These are phyloP conservation scores for Styela clava DNA, from an alignment of 23 tunicate species.

Conservation along the genomic window DNA sequence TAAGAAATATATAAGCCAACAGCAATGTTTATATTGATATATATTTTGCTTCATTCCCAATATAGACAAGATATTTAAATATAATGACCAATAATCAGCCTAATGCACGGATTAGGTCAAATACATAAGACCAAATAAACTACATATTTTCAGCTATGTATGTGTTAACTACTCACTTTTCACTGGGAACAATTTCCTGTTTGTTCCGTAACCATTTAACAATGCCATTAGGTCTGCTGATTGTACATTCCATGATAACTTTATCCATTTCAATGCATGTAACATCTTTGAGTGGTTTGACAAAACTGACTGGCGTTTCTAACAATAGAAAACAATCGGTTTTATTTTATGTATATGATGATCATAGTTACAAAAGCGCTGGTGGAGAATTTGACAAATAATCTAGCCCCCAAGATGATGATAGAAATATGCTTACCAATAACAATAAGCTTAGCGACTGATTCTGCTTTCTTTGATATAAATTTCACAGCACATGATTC, in stretches of 20 bases:
- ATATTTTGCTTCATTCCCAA: too few species aligned
- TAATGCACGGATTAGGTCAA: too few species aligned
- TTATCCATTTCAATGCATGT: conserved; percentile 74
- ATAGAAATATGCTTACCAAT: conserved; percentile 54
- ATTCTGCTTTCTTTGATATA: conserved; percentile 61
- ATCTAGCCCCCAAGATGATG: too few species aligned
- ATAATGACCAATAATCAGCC: too few species aligned
- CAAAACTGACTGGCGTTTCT: conserved; percentile 88
- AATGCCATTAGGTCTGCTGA: conserved; percentile 45
- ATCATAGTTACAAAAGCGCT: too few species aligned
- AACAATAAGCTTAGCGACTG: conserved; percentile 51
- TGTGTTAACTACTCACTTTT: too few species aligned
- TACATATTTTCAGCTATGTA: too few species aligned
- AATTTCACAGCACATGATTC: conserved; percentile 71
- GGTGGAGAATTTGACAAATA: too few species aligned
- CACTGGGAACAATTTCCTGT: conserved; percentile 30
- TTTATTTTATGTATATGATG: too few species aligned
- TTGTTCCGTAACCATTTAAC: conserved; percentile 66
- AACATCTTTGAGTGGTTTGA: conserved; percentile 35
- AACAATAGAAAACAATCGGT: not conserved
- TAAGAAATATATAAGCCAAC: not conserved
- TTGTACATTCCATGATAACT: conserved; percentile 64
- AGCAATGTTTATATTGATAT: not conserved
- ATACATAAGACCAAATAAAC: too few species aligned
- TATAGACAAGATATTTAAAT: too few species aligned